Conservation (phyloP, 2,888 invertebrate species). For the Leucania comma region DNA sequence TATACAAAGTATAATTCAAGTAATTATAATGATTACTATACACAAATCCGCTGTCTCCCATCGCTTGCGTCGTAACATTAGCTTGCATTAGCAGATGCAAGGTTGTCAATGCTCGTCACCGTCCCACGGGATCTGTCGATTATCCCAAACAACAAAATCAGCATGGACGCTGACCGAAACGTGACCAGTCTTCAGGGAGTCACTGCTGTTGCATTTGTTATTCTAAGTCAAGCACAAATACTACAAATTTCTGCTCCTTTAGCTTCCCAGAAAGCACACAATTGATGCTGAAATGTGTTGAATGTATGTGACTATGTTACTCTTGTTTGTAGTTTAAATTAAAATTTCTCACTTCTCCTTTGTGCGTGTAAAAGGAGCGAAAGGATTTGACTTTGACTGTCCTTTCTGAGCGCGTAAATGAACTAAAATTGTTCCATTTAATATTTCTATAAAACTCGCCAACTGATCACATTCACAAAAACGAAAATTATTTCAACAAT, state of each 20-base stretch:
- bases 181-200: slow-evolving; percentile 62
- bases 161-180: slow-evolving; percentile 54
- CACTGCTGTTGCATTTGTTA: slow-evolving; percentile 76
- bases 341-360: slow-evolving; percentile 42
- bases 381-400: slow-evolving; percentile 16
- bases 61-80: no score
- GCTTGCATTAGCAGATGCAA: no score
- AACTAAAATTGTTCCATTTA: no score
- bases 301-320: slow-evolving; percentile 30
- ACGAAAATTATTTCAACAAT: no score
- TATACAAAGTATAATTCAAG: no score
- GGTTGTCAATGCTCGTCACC: no score
- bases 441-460: neutral
- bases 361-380: slow-evolving; percentile 25
- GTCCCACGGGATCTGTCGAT: no score
- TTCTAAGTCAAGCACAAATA: slow-evolving; percentile 74
- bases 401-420: slow-evolving; percentile 12
- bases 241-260: slow-evolving; percentile 69
- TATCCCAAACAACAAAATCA: neutral
- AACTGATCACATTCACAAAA: no score
- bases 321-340: slow-evolving; percentile 46
- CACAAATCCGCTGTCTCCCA: no score
- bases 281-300: slow-evolving; percentile 41
- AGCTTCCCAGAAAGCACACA: slow-evolving; percentile 63
- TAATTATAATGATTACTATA: no score